Evolutionary conservation across 1,140 invertebrate genomes (phyloP).

Genomic region (Caenorhabditis briggsae): DNA sequence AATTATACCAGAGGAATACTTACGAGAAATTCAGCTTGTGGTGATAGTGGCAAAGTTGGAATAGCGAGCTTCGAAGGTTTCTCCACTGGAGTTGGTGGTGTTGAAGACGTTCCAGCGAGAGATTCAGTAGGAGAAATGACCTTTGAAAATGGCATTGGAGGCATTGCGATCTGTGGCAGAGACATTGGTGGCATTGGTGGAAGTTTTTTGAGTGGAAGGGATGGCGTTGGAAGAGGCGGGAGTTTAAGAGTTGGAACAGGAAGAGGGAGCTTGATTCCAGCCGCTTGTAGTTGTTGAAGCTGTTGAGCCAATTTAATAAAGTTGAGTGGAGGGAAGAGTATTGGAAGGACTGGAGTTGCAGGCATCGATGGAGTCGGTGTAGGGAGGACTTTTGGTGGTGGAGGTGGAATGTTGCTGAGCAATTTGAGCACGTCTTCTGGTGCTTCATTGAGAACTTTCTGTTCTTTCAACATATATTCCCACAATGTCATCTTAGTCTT

Average conservation of each 20-base stretch:
- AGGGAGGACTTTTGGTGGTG: conserved; percentile 19
- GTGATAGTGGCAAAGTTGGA: background rate
- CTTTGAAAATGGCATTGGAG: too few species aligned
- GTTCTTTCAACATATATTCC: background rate
- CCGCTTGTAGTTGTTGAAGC: background rate
- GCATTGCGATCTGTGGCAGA: background rate
- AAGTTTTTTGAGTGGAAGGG: too few species aligned
- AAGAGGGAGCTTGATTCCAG: conserved; percentile 9
- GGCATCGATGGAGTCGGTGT: background rate
- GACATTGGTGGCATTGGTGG: background rate
- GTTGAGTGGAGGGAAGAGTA: background rate
- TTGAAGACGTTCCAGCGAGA: too few species aligned
- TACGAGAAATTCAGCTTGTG: conserved; percentile 5
- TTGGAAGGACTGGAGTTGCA: background rate
- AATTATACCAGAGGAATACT: too few species aligned
- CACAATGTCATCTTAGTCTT: background rate
- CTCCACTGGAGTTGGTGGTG: too few species aligned
- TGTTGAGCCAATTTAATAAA: background rate
- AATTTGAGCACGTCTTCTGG: background rate
- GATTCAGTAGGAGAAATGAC: too few species aligned
- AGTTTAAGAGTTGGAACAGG: background rate
- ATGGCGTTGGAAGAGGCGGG: too few species aligned
- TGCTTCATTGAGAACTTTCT: background rate
- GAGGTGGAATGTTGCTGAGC: background rate
- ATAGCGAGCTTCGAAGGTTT: too few species aligned